Conservation (phyloP, 2,113 vertebrate genomes). For the Lycocorax pyrrhopterus region DNA sequence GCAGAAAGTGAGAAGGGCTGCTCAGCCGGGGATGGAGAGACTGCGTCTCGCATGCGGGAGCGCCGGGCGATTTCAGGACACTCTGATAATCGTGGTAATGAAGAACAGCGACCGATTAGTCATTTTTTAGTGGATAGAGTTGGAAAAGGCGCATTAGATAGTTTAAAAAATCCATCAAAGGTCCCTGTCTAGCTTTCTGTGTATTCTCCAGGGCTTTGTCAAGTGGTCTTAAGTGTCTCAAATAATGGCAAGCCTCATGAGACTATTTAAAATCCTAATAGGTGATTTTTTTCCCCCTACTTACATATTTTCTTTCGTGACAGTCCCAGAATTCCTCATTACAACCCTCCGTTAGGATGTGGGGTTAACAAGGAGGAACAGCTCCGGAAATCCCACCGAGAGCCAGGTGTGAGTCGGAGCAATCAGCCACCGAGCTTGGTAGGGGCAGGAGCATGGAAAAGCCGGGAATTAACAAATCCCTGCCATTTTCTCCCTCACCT, state of each 20-base stretch:
- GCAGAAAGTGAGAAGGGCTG: background rate
- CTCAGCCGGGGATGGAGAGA: background rate
- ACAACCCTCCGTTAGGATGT: background rate
- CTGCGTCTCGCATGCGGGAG: background rate
- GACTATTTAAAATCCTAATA: conserved; percentile 46
- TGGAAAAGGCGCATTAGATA: conserved; percentile 39
- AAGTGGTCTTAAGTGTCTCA: conserved; percentile 42
- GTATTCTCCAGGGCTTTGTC: conserved; percentile 42
- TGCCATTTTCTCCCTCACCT: background rate
- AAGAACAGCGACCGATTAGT: conserved; percentile 36
- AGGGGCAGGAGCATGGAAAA: background rate
- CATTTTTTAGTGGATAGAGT: conserved; percentile 45
- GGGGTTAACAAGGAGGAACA: background rate
- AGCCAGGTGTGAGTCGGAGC: accelerated
- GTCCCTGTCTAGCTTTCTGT: conserved; percentile 22
- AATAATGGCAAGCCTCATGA: conserved; percentile 33
- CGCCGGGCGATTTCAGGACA: background rate
- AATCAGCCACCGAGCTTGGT: accelerated
- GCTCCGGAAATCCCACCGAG: background rate
- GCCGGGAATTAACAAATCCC: background rate
- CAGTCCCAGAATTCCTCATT: background rate
- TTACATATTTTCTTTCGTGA: background rate
- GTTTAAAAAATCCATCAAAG: conserved; percentile 43
- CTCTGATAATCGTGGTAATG: background rate
- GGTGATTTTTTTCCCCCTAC: background rate